Percentiles rank a stretch among this genome's conserved stretches.
phyloP scores from a whole-genome alignment of 1,140 invertebrate genomes.

The Diploscapter pachys region DNA sequence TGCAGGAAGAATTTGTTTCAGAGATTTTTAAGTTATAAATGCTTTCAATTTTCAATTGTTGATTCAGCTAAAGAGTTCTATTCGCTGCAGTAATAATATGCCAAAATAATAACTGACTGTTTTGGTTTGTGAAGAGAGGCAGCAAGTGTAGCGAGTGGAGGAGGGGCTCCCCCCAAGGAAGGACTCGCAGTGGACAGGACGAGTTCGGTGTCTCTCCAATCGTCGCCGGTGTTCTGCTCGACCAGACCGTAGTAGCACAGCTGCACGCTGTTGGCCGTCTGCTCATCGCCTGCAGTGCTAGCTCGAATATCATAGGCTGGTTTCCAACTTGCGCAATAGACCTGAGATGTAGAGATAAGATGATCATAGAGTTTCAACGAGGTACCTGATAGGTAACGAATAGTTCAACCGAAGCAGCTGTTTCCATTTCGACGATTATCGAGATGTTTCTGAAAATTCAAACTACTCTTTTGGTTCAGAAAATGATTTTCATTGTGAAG shows the following conservation, averaged over 20 bases:
- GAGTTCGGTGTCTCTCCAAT: constrained; percentile 62
- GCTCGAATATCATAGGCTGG: constrained; percentile 54
- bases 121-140: constrained; percentile 41
- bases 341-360: constrained; percentile 16
- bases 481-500: no score
- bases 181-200: constrained; percentile 61
- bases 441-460: constrained; percentile 42
- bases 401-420: constrained; percentile 37
- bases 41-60: constrained; percentile 5
- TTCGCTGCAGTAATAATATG: neutral
- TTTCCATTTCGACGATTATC: constrained; percentile 47
- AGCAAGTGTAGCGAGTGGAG: constrained; percentile 49
- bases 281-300: constrained; percentile 36
- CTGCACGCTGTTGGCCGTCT: constrained; percentile 41
- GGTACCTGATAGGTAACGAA: constrained; percentile 47
- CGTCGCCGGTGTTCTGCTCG: constrained; percentile 61
- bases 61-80: constrained; percentile 7
- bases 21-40: no score
- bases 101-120: no score
- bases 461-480: no score
- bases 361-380: neutral
- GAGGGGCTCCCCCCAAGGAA: constrained; percentile 60
- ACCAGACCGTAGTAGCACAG: constrained; percentile 62
- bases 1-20: no score
- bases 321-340: constrained; percentile 53